Percentiles rank a stretch among this genome's conserved stretches.
Evolutionary conservation across 2,888 invertebrate genomes (phyloP).

Genomic region (Tenthredo amoena): DNA sequence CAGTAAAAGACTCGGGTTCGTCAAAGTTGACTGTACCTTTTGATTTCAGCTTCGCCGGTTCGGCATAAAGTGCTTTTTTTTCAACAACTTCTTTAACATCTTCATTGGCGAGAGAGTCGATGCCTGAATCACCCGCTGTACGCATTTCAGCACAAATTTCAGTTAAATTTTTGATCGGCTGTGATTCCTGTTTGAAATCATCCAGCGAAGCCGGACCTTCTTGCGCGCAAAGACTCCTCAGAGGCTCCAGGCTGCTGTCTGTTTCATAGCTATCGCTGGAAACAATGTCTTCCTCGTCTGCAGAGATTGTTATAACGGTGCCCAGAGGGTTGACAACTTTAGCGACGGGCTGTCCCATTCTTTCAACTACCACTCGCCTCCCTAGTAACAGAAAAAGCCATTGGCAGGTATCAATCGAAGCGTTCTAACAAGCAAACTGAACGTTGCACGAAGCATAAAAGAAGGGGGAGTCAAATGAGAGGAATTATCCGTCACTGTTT

Average conservation of each 20-base stretch:
- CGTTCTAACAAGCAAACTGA: slow-evolving; percentile 49
- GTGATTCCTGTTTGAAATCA: slow-evolving; percentile 69
- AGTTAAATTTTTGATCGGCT: slow-evolving; percentile 71
- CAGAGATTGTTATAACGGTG: slow-evolving; percentile 82
- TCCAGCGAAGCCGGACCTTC: slow-evolving; percentile 74
- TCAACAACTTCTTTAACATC: slow-evolving; percentile 71
- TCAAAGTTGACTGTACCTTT: slow-evolving; percentile 70
- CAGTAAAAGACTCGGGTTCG: slow-evolving; percentile 70
- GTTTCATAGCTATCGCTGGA: slow-evolving; percentile 67
- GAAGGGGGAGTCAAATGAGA: slow-evolving; percentile 24
- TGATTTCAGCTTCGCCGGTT: slow-evolving; percentile 64
- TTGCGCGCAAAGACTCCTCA: slow-evolving; percentile 73
- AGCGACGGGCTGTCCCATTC: slow-evolving; percentile 80
- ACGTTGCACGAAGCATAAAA: slow-evolving; percentile 40
- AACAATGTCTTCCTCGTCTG: slow-evolving; percentile 75
- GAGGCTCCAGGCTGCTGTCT: slow-evolving; percentile 64
- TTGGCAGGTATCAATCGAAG: slow-evolving; percentile 84
- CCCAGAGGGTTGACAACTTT: slow-evolving; percentile 90
- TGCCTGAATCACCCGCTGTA: slow-evolving; percentile 71
- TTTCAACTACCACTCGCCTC: slow-evolving; percentile 80
- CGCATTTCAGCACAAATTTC: slow-evolving; percentile 76
- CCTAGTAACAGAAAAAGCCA: slow-evolving; percentile 90
- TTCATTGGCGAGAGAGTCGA: slow-evolving; percentile 73
- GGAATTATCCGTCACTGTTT: not conserved
- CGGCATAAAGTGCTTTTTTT: slow-evolving; percentile 71